Base-by-base conservation (phyloP, 2,888 invertebrate genomes). In the Heliothis peltigera region DNA sequence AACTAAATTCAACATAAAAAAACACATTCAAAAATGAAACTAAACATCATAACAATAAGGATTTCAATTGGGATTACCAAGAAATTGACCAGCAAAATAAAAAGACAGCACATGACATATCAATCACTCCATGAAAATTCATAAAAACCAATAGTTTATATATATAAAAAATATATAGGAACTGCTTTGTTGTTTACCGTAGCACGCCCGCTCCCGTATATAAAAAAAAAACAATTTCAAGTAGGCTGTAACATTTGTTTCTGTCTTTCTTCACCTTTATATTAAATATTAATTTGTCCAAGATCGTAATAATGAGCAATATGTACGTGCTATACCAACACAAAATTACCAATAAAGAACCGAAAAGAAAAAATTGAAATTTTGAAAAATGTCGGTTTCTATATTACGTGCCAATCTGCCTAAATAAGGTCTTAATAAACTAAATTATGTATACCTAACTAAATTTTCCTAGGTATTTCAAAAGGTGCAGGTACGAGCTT, bases 161-260 rank as follows among this genome's bases (percentile, higher is more conserved):
- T 52, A 60, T n/a, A 57, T 56, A 17, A 64, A 60, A 53, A 66
- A 66, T 12, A 68, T 52, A 56, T 70, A 73, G 75, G 46, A 66
- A 61, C 69, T 78, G 80, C 76, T 80, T 71, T 76, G 61, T 67
- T 54, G 68, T 75, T 77, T 65, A 71, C 75, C 77, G 78, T 75
- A 78, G 76, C 82, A 85, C 90, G 88, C 87, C 89, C 90, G 88
- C 89, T 87, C 90, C 88, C 89, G 84, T 75, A 64, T 39, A 56
- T n/a, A n/a, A n/a, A 32, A 32, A 32, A 61, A 70, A 64, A 73
- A 75, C 64, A 72, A 62, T 49, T 10, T 65, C 65, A 63, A 80
- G 81, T 78, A 87, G 80, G 79, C 70, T 81, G 81, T 81, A 81
- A 78, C 79, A 79, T 80, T 81, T 75, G 75, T 76, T 77, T 68